phyloP scores from a whole-genome alignment of 2,113 vertebrate species.

The Ctenodactylus gundi region DNA sequence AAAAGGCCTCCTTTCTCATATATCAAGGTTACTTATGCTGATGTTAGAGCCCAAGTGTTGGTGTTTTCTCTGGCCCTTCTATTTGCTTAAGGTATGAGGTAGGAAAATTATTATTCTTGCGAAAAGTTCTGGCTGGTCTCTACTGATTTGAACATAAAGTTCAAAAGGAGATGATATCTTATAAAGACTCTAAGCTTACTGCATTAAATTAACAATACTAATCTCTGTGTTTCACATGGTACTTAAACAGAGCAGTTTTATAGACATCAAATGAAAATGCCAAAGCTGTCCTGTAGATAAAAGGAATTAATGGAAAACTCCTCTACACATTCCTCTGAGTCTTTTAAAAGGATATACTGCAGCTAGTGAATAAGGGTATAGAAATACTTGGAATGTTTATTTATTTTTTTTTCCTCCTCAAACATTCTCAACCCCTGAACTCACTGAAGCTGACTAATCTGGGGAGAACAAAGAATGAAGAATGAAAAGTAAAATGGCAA shows the following conservation, averaged over 20 bases:
- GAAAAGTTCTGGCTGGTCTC: slow-evolving; percentile 56
- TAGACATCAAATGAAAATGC: slow-evolving; percentile 67
- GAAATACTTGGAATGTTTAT: not conserved
- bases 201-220: slow-evolving; percentile 75
- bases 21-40: slow-evolving; percentile 42
- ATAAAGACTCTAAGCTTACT: slow-evolving; percentile 64
- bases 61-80: slow-evolving; percentile 52
- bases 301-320: slow-evolving; percentile 54
- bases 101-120: slow-evolving; percentile 58
- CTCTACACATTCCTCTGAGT: slow-evolving; percentile 23
- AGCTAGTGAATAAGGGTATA: not conserved
- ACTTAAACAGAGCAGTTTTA: slow-evolving; percentile 50
- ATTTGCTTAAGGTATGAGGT: slow-evolving; percentile 67
- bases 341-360: slow-evolving; percentile 40
- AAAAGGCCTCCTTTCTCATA: slow-evolving; percentile 29
- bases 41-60: slow-evolving; percentile 3
- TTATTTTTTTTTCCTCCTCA: not conserved
- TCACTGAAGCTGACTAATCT: not conserved
- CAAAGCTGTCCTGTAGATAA: slow-evolving; percentile 65
- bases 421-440: not conserved
- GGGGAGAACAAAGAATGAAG: not conserved
- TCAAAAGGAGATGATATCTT: slow-evolving; percentile 72
- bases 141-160: slow-evolving; percentile 74
- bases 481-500: not conserved
- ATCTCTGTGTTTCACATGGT: slow-evolving; percentile 70